phyloP scores from a whole-genome alignment of 2,888 invertebrate species.

The Thecocarcelia acutangulata region DNA sequence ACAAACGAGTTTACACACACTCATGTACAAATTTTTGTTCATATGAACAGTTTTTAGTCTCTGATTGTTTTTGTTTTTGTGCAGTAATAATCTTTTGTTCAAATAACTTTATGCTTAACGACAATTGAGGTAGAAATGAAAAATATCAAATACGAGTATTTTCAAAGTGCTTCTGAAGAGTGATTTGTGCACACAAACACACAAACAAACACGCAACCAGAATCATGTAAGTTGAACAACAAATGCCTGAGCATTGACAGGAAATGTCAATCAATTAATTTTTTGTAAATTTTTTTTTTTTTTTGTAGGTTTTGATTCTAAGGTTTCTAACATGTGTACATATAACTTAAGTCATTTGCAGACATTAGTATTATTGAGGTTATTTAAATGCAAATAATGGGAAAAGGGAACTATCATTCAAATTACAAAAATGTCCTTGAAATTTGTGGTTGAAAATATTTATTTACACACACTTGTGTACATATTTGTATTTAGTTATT shows the following conservation, averaged over 20 bases:
- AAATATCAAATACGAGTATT: slow-evolving; percentile 10
- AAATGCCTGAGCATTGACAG: slow-evolving; percentile 71
- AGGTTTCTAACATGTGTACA: neutral
- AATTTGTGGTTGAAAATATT: neutral
- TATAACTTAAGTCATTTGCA: neutral
- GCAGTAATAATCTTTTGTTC: neutral
- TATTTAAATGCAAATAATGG: neutral
- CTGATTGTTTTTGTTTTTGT: too few species aligned
- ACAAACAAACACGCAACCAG: neutral
- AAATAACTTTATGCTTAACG: slow-evolving; percentile 36
- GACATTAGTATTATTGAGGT: slow-evolving; percentile 12
- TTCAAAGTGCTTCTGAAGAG: neutral
- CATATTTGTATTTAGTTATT: too few species aligned
- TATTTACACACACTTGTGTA: neutral
- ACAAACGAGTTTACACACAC: too few species aligned
- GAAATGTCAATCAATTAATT: slow-evolving; percentile 77
- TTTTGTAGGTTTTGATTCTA: neutral
- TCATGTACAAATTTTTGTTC: too few species aligned
- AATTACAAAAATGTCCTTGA: slow-evolving; percentile 20
- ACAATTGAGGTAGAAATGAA: slow-evolving; percentile 34
- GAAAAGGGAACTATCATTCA: neutral
- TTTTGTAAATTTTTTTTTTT: slow-evolving; percentile 49
- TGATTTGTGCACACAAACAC: neutral
- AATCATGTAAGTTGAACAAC: slow-evolving; percentile 43
- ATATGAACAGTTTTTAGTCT: too few species aligned